Evolutionary conservation across 2,888 invertebrate genomes (phyloP), one percentile per base, ranked within the genome.

Genomic region (Apomyelois bistriatella): DNA sequence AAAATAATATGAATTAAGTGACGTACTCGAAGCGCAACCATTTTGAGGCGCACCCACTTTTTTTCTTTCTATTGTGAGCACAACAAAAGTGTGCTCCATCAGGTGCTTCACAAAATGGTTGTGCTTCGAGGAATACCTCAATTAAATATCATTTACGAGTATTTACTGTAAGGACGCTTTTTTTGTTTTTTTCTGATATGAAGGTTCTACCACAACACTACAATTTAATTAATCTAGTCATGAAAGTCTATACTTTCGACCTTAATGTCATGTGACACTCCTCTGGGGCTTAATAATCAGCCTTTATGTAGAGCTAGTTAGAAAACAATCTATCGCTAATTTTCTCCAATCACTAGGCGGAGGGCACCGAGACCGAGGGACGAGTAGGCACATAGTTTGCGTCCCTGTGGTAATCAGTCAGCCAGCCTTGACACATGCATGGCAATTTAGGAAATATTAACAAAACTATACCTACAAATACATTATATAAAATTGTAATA

Each of bases 341-440:
- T 60, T 32, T 41, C 15, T 40, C 57, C 60, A 59, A 64, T 64
- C 53, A 59, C 10, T 7, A 32, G 35, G 32, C 35, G 38, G 32
- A 32, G 32, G 12, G 17, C 22, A 22, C 22, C 22, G 22, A 22
- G 2, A 4, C 42, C 22, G n/a, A 5, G 30, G 51, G 42, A 32
- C 7, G 36, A 22, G 48, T 48, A 42, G 28, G 15, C 42, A 22
- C 41, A 42, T 42, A 36, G 35, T 42, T 41, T 15, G 32, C 15
- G 59, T 67, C 73, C 70, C 72, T 53, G 64, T 60, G 74, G 49
- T 57, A 67, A 70, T 63, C 65, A 55, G 52, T 54, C 43, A 13
- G 6, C 16, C 32, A 32, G 16, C 46, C 46, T 46, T 46, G 46
- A 46, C 46, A 46, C 17, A 7, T 8, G 36, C 32, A 42, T 16